Evolutionary conservation across 2,797 vertebrate species (phyloP).

Genomic region (Intellagama lesueurii): DNA sequence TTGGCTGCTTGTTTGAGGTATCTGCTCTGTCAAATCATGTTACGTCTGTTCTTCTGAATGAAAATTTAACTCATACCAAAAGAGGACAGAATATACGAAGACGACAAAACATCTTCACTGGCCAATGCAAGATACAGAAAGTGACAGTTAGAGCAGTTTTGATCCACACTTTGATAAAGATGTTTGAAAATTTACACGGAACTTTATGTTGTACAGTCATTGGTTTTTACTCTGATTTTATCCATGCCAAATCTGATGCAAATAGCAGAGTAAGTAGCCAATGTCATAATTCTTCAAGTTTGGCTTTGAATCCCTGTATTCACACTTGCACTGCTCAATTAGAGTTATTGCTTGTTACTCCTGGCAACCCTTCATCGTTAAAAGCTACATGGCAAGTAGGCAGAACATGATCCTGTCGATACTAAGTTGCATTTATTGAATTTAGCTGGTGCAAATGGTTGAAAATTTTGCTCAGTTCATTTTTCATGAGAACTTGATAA

Average conservation of each 20-base stretch:
- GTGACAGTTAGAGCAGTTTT: too few species aligned
- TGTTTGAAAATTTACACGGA: too few species aligned
- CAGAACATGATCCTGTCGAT: background rate
- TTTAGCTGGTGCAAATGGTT: background rate
- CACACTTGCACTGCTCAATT: too few species aligned
- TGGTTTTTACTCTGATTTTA: too few species aligned
- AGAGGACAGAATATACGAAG: background rate
- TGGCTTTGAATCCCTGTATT: too few species aligned
- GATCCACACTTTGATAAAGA: too few species aligned
- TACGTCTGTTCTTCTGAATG: background rate
- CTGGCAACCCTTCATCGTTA: background rate
- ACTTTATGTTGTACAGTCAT: too few species aligned
- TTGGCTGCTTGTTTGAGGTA: slow-evolving; percentile 16
- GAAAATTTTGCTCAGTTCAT: background rate
- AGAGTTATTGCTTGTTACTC: too few species aligned
- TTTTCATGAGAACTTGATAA: background rate
- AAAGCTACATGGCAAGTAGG: background rate
- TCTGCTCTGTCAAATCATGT: slow-evolving; percentile 27
- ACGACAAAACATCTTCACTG: background rate
- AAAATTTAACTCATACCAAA: background rate
- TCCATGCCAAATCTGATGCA: too few species aligned
- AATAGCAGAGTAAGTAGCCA: too few species aligned
- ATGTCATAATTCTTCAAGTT: too few species aligned
- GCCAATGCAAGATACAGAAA: too few species aligned
- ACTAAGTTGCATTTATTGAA: background rate